phyloP scores from a whole-genome alignment of 92 coral and sea anemone species.

The Siderastrea siderea region DNA sequence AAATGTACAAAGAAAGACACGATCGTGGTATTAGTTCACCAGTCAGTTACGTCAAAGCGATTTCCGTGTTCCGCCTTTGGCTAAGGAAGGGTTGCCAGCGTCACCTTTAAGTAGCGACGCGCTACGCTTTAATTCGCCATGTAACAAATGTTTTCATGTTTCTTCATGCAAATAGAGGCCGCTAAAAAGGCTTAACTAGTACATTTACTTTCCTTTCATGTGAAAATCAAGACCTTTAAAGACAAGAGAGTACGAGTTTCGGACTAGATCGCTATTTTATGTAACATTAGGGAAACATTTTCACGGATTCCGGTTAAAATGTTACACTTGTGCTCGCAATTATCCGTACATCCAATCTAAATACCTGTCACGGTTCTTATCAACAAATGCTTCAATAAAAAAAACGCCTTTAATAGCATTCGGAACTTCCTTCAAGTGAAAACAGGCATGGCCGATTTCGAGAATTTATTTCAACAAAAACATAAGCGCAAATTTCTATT shows the following conservation, averaged over 20 bases:
- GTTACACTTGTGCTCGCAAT: constrained; percentile 13
- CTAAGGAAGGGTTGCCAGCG: neutral
- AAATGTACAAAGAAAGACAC: neutral
- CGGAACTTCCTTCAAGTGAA: neutral
- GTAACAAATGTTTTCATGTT: constrained; percentile 19
- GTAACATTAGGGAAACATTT: neutral
- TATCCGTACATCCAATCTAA: constrained; percentile 12
- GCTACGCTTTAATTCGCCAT: neutral
- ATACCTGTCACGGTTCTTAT: constrained; percentile 27
- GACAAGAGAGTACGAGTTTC: neutral
- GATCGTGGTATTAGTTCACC: neutral
- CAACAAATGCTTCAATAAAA: neutral
- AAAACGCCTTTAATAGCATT: neutral
- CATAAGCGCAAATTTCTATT: neutral
- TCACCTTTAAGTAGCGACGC: constrained; percentile 2
- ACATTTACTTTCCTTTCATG: neutral
- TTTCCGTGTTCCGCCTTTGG: neutral
- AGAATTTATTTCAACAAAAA: neutral
- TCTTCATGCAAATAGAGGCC: constrained; percentile 1
- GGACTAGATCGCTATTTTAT: neutral
- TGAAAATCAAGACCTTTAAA: neutral
- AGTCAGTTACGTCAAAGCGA: neutral
- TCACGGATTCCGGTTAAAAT: neutral
- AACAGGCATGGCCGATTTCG: neutral
- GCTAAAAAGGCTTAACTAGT: neutral